Conservation (phyloP, 2,113 vertebrate genomes). For the Chlorodrepanis virens region DNA sequence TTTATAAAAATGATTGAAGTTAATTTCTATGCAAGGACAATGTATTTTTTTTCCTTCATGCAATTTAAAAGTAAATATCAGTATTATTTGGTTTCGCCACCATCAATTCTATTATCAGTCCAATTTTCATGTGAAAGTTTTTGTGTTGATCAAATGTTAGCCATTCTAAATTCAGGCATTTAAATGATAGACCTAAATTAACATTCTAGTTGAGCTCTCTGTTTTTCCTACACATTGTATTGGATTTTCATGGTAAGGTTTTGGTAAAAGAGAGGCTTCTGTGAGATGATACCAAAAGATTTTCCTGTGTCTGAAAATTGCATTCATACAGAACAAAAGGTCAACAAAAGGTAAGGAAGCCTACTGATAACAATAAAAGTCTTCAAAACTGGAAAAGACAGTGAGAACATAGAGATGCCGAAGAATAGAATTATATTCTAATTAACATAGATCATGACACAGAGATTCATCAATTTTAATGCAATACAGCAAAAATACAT, state of each 20-base stretch:
- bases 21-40: not conserved
- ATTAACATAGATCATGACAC: not conserved
- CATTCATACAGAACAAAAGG: not conserved
- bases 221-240: not conserved
- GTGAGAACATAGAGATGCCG: not conserved
- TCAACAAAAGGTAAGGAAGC: not conserved
- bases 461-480: not conserved
- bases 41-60: not conserved
- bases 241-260: not conserved
- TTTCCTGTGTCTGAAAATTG: fast-evolving
- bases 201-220: not conserved
- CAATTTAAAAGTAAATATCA: not conserved
- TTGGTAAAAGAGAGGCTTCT: not conserved
- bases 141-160: not conserved
- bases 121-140: not conserved
- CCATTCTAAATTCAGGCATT: not conserved
- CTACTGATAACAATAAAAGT: not conserved
- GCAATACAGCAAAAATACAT: not conserved
- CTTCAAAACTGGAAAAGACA: not conserved
- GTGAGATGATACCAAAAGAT: not conserved
- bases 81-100: not conserved
- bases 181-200: not conserved
- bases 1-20: not conserved
- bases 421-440: not conserved
- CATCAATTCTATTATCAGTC: not conserved